Evolutionary conservation across 2,888 invertebrate genomes (phyloP), one percentile per base, ranked within the genome.

Genomic region (Drosophila atripex): DNA sequence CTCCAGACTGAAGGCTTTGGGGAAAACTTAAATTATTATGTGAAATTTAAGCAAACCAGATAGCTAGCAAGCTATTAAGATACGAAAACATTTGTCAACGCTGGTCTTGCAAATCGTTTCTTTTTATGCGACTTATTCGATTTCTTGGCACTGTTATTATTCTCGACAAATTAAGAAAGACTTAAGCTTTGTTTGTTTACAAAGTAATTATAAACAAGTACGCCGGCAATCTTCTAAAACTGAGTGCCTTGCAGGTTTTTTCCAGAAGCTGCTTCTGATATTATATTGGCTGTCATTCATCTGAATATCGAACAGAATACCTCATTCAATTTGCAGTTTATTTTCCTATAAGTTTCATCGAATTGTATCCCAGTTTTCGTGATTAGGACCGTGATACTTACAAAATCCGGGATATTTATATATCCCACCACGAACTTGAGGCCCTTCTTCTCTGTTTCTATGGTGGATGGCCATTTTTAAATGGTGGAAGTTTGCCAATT

Each of bases 191-290:
- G 35, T 35, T 35, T 35, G 35, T 35, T 35, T 35, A 35, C 7
- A n/a, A n/a, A n/a, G n/a, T 35, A n/a, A 35, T 35, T 35, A 35
- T 35, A n/a, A 35, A 35, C n/a, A 35, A 35, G 35, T 7, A 2
- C n/a, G 35, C n/a, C 2, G 5, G 12, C 12, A 2, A 12, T 12
- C 32, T 32, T 5, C 32, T 32, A 12, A 32, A 35, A 35, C n/a
- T 35, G 35, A 35, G 35, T n/a, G n/a, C 35, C n/a, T 35, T 35
- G 35, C n/a, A 35, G n/a, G 5, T 35, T 35, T n/a, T 35, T 35
- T 35, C 5, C n/a, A 35, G 35, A 35, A n/a, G 28, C 28, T 9
- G 28, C 9, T 28, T n/a, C n/a, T 28, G 28, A 28, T 1, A 0
- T 0, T 28, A 28, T 28, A 8, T 28, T 2, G 28, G 9, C 28